These are phyloP conservation scores for Coptodon rendalli DNA, from an alignment of 2,113 vertebrate genomes.

Conservation along the genomic window DNA sequence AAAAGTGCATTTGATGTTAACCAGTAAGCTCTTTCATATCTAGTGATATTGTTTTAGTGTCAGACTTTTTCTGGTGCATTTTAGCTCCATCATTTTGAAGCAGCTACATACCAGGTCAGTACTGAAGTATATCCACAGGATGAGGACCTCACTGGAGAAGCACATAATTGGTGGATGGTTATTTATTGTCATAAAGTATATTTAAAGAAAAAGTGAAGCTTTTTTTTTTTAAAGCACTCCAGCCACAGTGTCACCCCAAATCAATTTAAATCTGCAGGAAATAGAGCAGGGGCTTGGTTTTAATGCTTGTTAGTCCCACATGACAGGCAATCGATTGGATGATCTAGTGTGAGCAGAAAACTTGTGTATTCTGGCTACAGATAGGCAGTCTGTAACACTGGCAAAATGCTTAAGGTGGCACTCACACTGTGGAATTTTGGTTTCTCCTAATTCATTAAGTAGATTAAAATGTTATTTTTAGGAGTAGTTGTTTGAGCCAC, in stretches of 20 bases:
- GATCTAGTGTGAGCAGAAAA: rapidly evolving
- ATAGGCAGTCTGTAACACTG: not conserved
- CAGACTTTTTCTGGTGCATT: not conserved
- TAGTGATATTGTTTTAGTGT: not conserved
- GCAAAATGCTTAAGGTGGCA: not conserved
- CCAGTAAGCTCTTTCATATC: not conserved
- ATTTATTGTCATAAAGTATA: not conserved
- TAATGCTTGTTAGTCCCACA: not conserved
- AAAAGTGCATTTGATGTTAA: not conserved
- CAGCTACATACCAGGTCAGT: not conserved
- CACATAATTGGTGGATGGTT: rapidly evolving
- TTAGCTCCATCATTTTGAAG: not conserved
- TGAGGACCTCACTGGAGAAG: not conserved
- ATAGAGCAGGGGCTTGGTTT: not conserved
- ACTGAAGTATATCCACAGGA: not conserved
- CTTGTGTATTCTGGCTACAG: not conserved
- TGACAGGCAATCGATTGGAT: not conserved
- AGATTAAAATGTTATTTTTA: not conserved
- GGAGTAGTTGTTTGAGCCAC: not conserved
- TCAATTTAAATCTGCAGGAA: not conserved
- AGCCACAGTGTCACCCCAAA: not conserved
- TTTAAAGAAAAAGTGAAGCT: not conserved
- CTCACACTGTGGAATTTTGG: not conserved
- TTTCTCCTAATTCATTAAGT: not conserved
- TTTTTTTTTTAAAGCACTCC: not conserved